Evolutionary conservation across 2,797 vertebrate species (phyloP).

Genomic region (Pachyuromys duprasi): DNA sequence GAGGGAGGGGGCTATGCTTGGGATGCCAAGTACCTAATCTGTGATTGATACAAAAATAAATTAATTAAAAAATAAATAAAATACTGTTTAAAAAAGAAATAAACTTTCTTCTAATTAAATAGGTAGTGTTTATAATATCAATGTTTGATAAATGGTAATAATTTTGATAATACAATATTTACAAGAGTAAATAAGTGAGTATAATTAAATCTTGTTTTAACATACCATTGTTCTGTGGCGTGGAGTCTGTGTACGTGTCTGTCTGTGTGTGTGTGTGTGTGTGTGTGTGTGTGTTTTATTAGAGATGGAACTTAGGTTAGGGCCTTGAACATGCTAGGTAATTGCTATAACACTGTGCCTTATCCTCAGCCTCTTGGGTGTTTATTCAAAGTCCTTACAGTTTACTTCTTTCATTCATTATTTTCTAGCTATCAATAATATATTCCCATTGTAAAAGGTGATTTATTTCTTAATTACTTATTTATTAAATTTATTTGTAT

Average conservation of each 20-base stretch:
- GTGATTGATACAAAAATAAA: too few relatives aligned
- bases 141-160: conserved; percentile 1
- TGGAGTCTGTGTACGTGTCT: not conserved
- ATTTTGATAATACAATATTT: not conserved
- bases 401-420: conserved; percentile 20
- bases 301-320: not conserved
- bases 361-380: not conserved
- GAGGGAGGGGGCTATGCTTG: too few relatives aligned
- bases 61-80: too few relatives aligned
- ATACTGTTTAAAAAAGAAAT: too few relatives aligned
- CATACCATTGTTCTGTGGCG: not conserved
- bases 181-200: not conserved
- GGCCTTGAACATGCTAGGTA: not conserved
- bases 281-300: not conserved
- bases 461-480: not conserved
- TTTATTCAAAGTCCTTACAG: not conserved
- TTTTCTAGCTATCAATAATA: conserved; percentile 53
- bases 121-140: not conserved
- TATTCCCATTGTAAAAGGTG: not conserved
- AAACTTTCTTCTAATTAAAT: not conserved
- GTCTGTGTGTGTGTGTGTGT: not conserved
- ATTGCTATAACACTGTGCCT: not conserved
- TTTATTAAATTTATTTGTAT: too few relatives aligned
- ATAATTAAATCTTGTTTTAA: conserved; percentile 32
- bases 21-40: too few relatives aligned